Percentiles rank a stretch among this genome's conserved stretches.
Evolutionary conservation across 2,888 invertebrate species (phyloP).

Genomic region (Pemphredon lugubris): DNA sequence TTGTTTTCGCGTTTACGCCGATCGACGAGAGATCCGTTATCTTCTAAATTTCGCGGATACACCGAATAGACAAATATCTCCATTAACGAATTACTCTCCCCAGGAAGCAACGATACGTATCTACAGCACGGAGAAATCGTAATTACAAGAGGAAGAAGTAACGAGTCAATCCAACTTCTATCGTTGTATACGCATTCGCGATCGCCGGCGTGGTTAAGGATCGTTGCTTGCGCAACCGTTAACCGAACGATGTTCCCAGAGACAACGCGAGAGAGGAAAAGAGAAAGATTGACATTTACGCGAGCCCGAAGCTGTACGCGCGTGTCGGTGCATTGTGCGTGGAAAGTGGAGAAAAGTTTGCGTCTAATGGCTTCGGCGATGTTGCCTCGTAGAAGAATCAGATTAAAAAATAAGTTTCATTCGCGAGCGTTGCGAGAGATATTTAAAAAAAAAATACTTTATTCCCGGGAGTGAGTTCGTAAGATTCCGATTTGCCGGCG

Average conservation of each 20-base stretch:
- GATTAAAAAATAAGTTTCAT: background rate
- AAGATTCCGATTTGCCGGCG: no score
- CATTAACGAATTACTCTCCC: conserved; percentile 36
- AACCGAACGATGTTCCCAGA: conserved; percentile 41
- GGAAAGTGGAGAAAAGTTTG: conserved; percentile 52
- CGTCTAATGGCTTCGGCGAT: conserved; percentile 4
- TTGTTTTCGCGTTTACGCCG: no score
- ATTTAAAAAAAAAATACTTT: no score
- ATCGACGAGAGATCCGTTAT: no score
- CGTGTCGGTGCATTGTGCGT: conserved; percentile 10
- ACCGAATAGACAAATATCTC: conserved; percentile 6
- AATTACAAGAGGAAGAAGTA: conserved; percentile 47
- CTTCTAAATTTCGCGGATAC: no score
- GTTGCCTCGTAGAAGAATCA: background rate
- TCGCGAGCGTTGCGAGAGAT: background rate
- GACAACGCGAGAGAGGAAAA: conserved; percentile 42
- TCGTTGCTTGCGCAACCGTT: conserved; percentile 45
- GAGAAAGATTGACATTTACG: conserved; percentile 52
- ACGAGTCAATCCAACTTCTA: conserved; percentile 33
- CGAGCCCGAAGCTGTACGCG: conserved; percentile 10
- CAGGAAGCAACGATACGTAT: conserved; percentile 29
- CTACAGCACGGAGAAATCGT: conserved; percentile 37
- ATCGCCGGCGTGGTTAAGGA: conserved; percentile 24
- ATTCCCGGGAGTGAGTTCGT: no score
- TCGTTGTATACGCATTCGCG: conserved; percentile 17